A percentile compares a stretch with the other conserved stretches of the same genome.
Conservation (phyloP, 2,888 invertebrate species). For the Oegoconia quadripuncta region DNA sequence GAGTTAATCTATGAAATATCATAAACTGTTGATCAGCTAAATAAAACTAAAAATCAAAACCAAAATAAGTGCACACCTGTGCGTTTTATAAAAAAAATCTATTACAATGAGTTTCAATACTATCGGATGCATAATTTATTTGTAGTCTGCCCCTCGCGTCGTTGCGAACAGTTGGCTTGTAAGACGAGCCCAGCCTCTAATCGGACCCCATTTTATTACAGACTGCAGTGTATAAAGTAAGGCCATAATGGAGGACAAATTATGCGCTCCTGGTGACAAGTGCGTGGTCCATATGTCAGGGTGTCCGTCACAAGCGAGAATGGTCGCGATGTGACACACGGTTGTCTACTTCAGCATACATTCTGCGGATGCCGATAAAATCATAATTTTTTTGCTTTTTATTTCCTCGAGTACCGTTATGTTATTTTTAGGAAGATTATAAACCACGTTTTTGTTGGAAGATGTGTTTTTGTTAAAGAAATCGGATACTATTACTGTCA, state of each 20-base stretch:
- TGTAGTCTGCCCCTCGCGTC: slow-evolving; percentile 35
- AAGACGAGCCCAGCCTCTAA: slow-evolving; percentile 71
- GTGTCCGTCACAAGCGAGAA: slow-evolving; percentile 64
- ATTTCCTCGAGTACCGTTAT: too few species aligned
- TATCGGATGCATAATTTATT: slow-evolving; percentile 73
- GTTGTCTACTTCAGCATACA: slow-evolving; percentile 7
- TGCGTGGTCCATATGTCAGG: slow-evolving; percentile 70
- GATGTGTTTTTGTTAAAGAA: too few species aligned
- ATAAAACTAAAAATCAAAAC: slow-evolving; percentile 10
- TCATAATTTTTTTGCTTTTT: too few species aligned
- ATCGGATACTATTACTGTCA: too few species aligned
- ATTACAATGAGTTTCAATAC: slow-evolving; percentile 66
- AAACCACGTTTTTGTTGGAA: too few species aligned
- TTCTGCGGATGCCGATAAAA: background rate
- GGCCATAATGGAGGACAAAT: slow-evolving; percentile 72
- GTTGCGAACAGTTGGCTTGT: slow-evolving; percentile 61
- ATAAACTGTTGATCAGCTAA: slow-evolving; percentile 8
- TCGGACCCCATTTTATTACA: slow-evolving; percentile 56
- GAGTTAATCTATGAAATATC: too few species aligned
- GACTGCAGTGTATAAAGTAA: slow-evolving; percentile 40
- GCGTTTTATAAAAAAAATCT: slow-evolving; percentile 53
- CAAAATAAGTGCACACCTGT: slow-evolving; percentile 51
- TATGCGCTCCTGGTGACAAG: slow-evolving; percentile 67
- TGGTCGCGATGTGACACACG: slow-evolving; percentile 34
- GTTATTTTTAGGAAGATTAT: too few species aligned